phyloP scores from a whole-genome alignment of 2,888 invertebrate species.

The Eristalinus aeneus region DNA sequence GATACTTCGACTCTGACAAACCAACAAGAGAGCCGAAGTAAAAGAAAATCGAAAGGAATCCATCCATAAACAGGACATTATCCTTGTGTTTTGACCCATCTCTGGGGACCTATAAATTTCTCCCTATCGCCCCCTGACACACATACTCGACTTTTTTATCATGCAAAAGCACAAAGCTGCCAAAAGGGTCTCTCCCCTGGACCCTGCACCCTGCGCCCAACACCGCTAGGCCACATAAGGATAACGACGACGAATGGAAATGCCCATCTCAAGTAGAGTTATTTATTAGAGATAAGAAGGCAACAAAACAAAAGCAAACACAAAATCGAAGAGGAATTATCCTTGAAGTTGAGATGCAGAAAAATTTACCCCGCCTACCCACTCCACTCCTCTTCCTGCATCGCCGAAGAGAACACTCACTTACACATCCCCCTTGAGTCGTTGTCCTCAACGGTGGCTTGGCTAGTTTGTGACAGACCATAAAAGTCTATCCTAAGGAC shows the following conservation, averaged over 20 bases:
- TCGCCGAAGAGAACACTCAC: background rate
- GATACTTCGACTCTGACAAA: background rate
- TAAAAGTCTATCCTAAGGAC: slow-evolving; percentile 50
- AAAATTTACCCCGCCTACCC: slow-evolving; percentile 18
- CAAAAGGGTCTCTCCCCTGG: background rate
- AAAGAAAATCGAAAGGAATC: slow-evolving; percentile 57
- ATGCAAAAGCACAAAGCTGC: slow-evolving; percentile 46
- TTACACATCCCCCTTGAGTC: background rate
- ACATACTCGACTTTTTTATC: slow-evolving; percentile 51
- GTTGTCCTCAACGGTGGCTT: background rate
- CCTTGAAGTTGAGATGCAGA: slow-evolving; percentile 47
- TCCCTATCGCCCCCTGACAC: slow-evolving; percentile 73
- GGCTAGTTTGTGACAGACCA: background rate
- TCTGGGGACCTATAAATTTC: slow-evolving; percentile 80
- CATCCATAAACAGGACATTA: slow-evolving; percentile 73
- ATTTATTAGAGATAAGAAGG: slow-evolving; percentile 59
- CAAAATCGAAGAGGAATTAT: slow-evolving; percentile 15
- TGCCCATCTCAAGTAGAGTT: slow-evolving; percentile 56
- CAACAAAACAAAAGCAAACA: slow-evolving; percentile 30
- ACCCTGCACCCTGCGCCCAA: background rate
- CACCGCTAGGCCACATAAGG: slow-evolving; percentile 23
- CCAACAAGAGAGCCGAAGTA: background rate
- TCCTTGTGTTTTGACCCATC: slow-evolving; percentile 73
- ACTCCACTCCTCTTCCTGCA: background rate
- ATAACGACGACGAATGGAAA: slow-evolving; percentile 43